Percentiles rank a stretch among this genome's conserved stretches.
Evolutionary conservation across 2,888 invertebrate species (phyloP).

Genomic region (Coelogynopora nodosa): DNA sequence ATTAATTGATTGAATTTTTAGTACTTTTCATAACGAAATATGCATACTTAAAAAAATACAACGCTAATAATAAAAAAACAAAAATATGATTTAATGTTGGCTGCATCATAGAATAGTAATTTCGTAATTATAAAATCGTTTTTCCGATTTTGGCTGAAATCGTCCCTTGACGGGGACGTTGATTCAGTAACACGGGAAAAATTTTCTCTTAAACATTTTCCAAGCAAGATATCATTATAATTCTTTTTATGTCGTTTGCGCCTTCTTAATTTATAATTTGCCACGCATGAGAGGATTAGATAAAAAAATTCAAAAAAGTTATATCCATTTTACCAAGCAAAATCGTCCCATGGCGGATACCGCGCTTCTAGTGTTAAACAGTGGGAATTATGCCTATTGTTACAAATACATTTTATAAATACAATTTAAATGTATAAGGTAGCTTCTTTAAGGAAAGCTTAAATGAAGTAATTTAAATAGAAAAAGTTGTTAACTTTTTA

Average conservation of each 20-base stretch:
- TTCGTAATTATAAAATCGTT: neutral
- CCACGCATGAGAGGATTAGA: conserved; percentile 10
- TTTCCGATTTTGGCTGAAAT: neutral
- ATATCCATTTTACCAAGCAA: neutral
- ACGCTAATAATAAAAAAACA: neutral
- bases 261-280: conserved; percentile 4
- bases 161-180: neutral
- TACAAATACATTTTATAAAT: too few species aligned
- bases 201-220: neutral
- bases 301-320: neutral
- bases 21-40: conserved; percentile 1
- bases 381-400: too few species aligned
- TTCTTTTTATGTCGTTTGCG: neutral
- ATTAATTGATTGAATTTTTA: neutral
- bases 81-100: neutral
- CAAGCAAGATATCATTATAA: neutral
- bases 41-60: neutral
- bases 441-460: too few species aligned
- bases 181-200: neutral
- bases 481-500: too few species aligned
- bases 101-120: neutral
- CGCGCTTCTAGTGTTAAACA: conserved; percentile 23
- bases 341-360: neutral
- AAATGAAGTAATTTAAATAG: neutral
- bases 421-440: neutral